A percentile compares a stretch with the other conserved stretches of the same genome.
phyloP scores from a whole-genome alignment of 92 coral and sea anemone genomes.

The Palythoa grandiflora region DNA sequence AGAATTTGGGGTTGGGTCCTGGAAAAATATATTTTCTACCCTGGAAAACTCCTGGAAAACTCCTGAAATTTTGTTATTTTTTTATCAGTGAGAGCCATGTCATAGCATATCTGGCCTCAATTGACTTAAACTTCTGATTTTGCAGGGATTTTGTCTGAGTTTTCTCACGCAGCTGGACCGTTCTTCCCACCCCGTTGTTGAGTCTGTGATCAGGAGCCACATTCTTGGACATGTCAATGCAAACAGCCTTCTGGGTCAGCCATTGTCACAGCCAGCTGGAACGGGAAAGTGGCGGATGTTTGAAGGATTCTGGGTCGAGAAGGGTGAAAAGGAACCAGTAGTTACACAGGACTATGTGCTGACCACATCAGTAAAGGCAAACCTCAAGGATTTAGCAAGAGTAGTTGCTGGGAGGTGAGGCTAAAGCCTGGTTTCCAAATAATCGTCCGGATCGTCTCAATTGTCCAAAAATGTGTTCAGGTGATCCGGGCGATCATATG shows the following conservation, averaged over 20 bases:
- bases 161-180: slow-evolving; percentile 96
- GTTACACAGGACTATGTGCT: slow-evolving; percentile 84
- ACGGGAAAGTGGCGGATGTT: slow-evolving; percentile 73
- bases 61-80: too few species aligned
- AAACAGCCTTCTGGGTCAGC: slow-evolving; percentile 84
- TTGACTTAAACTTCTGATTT: too few species aligned
- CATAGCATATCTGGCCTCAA: too few species aligned
- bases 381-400: slow-evolving; percentile 86
- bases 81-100: too few species aligned
- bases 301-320: slow-evolving; percentile 95
- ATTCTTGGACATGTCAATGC: slow-evolving; percentile 95
- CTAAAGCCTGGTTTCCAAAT: background rate
- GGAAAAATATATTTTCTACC: too few species aligned
- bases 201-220: slow-evolving; percentile 72
- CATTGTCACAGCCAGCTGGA: slow-evolving; percentile 75
- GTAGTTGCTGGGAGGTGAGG: slow-evolving; percentile 96
- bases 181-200: slow-evolving; percentile 87
- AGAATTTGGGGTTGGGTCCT: too few species aligned
- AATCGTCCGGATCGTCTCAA: background rate
- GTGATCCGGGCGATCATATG: too few species aligned
- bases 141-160: slow-evolving; percentile 77
- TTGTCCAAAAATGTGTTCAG: too few species aligned
- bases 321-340: slow-evolving; percentile 78
- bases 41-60: too few species aligned
- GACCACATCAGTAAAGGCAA: slow-evolving; percentile 88